Conservation (phyloP, 2,113 vertebrate species). For the Cyanistes caeruleus region DNA sequence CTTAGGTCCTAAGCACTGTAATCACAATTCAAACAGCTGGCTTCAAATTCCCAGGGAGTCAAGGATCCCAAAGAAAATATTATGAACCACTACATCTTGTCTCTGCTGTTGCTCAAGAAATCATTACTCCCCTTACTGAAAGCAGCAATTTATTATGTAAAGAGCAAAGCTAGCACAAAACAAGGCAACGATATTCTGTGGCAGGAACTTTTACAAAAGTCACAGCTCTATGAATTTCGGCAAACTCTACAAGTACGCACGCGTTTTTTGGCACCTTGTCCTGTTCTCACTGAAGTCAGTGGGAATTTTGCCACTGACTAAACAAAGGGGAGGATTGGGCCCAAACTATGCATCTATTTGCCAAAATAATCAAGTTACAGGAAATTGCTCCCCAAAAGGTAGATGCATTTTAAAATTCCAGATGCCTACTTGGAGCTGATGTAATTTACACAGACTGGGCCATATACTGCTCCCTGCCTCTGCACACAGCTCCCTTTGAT, state of each 20-base stretch:
- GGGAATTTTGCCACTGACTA: constrained; percentile 1
- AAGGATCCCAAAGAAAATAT: constrained; percentile 35
- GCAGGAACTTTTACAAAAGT: neutral
- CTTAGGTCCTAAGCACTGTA: neutral
- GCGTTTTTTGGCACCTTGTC: neutral
- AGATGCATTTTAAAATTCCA: constrained; percentile 33
- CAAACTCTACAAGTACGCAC: neutral
- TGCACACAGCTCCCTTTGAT: neutral
- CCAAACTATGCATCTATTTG: constrained; percentile 1
- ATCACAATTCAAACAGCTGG: constrained; percentile 2
- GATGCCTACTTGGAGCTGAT: constrained; percentile 41
- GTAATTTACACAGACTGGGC: constrained; percentile 33
- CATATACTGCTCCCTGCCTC: neutral
- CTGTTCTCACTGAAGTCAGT: neutral
- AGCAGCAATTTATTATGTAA: neutral
- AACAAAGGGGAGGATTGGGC: constrained; percentile 6
- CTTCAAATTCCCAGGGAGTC: neutral
- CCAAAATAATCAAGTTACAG: constrained; percentile 62
- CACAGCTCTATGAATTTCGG: neutral
- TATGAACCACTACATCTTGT: neutral
- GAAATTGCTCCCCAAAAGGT: constrained; percentile 60
- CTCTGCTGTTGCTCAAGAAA: constrained; percentile 19
- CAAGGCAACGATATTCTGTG: neutral
- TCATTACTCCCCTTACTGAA: neutral
- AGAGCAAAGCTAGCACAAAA: neutral